Evolutionary conservation across 2,888 invertebrate genomes (phyloP), one percentile per base, ranked within the genome.

Genomic region (Calliscelio sp.): DNA sequence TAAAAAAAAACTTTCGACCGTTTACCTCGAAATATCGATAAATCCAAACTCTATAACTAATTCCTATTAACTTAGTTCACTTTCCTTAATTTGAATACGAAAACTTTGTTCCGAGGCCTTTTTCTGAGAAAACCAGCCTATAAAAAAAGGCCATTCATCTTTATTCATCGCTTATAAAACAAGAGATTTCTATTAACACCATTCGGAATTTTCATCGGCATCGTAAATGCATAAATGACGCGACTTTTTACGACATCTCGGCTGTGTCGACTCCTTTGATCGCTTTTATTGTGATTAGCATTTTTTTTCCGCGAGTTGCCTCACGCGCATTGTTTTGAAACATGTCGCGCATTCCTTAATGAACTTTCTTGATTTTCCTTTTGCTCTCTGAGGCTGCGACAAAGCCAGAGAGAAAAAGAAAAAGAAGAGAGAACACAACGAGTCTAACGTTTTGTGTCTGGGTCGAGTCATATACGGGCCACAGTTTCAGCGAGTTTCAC

Each of bases 281-380:
- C 16, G 41, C 14, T 20, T 41, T 51, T 32, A 11, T 41, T 24
- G 20, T 63, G 22, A 32, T 20, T 49, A 35, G 38, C 18, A 22
- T 25, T 53, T 57, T 68, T 28, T 55, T 25, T 8, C n/a, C n/a
- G 2, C 3, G 14, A 28, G 51, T 78, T 68, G 51, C 25, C 28
- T 53, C 41, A 49, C n/a, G n/a, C 28, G 59, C 41, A 55, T 71
- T 71, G 65, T 71, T 71, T 70, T 65, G 51, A 70, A 80, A 85
- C 81, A 59, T 25, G 61, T 28, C 57, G 46, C 55, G 78, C 75
- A 81, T 85, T 86, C 41, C 68, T 71, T 66, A 59, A 81, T 78
- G 68, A 84, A 88, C 90, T 90, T 90, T 90, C 90, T 88, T 90
- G 80, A 83, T 88, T 87, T 86, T 86, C 88, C 87, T 88, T 88